Base-by-base conservation (phyloP, 1,140 invertebrate genomes). In the Acromyrmex charruanus region DNA sequence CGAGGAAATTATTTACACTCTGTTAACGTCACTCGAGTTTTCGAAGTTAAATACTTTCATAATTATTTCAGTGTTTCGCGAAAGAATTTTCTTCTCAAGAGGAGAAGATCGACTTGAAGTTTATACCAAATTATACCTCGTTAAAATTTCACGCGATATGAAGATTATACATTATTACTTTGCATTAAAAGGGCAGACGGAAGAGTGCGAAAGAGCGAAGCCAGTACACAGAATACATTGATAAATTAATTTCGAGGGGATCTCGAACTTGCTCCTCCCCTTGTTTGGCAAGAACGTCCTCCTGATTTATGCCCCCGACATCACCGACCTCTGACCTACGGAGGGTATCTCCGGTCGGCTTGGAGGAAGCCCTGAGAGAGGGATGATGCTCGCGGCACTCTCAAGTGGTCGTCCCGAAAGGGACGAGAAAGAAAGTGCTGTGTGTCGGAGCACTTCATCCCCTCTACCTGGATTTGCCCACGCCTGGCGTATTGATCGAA, bases 401-500 rank as follows among this genome's bases (percentile, higher is more conserved):
- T 85, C 81, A 81, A 87, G 81, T 68, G 86, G 12, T 66, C 44
- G 66, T 68, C 71, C 44, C 28, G 69, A 66, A 90, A 88, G 75
- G 71, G 71, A 72, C 72, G 49, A 77, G 63, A 84, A 90, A 90
- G 89, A 90, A 90, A 87, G 72, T 61, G 72, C 39, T 53, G 72
- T 66, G 77, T 74, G 58, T 71, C 58, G 12, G 35, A 66, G 59
- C 89, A 79, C 84, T 88, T 90, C 77, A 74, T 88, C 86, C 82
- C 81, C 81, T 86, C 89, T 65, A 51, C 77, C 28, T 2, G 58
- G 69, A 16, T 14, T 66, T 80, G 72, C 89, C 86, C 72, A 90
- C 75, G 89, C 82, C 25, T 74, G 61, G 86, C 63, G 91, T 93
- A 93, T 93, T 93, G 92, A 93, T 93, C 92, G 92, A 87, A 93